Evolutionary conservation across 2,888 invertebrate species (phyloP).

Genomic region (Empis stercorea): DNA sequence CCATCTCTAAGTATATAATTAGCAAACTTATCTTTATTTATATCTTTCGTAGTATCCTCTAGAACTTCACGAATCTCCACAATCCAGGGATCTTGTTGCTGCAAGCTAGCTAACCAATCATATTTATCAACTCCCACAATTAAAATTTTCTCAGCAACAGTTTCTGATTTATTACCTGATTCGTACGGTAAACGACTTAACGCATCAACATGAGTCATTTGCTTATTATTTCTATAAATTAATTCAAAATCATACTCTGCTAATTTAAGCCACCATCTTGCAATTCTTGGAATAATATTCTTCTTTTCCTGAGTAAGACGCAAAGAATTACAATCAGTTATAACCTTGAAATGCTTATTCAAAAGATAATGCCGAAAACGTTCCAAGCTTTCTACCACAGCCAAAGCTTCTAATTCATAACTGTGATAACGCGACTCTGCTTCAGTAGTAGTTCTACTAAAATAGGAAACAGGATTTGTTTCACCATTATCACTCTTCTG

Average conservation of each 20-base stretch:
- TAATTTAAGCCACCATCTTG: constrained; percentile 19
- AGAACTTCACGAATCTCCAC: constrained; percentile 2
- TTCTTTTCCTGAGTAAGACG: neutral
- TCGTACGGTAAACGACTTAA: constrained; percentile 13
- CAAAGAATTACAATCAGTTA: constrained; percentile 3
- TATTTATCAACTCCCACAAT: constrained; percentile 1
- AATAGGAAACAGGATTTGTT: neutral
- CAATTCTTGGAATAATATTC: constrained; percentile 12
- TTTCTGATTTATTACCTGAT: neutral
- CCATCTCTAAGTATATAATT: constrained; percentile 10
- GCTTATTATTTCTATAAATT: constrained; percentile 1
- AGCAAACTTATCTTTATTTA: too few species aligned
- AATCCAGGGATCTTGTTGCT: constrained; percentile 7
- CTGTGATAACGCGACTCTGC: neutral
- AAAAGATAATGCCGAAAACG: constrained; percentile 1
- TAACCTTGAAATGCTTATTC: constrained; percentile 1
- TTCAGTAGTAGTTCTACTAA: constrained; percentile 1
- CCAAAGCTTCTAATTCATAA: constrained; percentile 3
- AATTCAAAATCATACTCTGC: constrained; percentile 5
- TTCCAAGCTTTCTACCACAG: constrained; percentile 1
- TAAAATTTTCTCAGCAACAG: constrained; percentile 1
- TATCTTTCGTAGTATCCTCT: constrained; percentile 5
- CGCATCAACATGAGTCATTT: constrained; percentile 21
- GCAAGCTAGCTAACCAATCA: constrained; percentile 12
- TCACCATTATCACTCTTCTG: neutral